Base-by-base conservation (phyloP, 2,888 invertebrate genomes). In the Pemphredon lugubris region DNA sequence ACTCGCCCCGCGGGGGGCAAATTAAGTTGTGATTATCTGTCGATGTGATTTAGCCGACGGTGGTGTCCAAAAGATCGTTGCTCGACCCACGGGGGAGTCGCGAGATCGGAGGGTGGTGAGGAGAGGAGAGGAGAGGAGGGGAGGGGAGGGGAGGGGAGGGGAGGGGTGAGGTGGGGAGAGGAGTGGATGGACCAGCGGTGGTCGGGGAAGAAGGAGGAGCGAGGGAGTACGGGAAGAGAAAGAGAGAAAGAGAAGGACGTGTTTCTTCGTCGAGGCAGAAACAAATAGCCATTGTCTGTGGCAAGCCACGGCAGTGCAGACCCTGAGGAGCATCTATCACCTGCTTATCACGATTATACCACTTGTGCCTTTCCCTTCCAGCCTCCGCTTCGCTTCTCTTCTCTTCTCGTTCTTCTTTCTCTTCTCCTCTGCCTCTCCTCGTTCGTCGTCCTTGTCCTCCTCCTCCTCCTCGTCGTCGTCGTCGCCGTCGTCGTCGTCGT, bases 291-390 rank as follows among this genome's bases (percentile, higher is more conserved):
- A 89, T 89, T 88, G 88, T 89, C 87, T 86, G 86, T 76, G 77
- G 80, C 75, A 77, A 77, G 85, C 75, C 78, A 84, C 83, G 84
- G 84, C 86, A 82, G 84, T 86, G 86, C 85, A 77, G 83, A 82
- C 85, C 85, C 87, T 81, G 82, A 86, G 86, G 84, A 84, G 87
- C 88, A 89, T 89, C 88, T 89, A 89, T 89, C 89, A 89, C 89
- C 87, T 88, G 89, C 89, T 89, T 89, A 89, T 89, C 89, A 89
- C 85, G 89, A 89, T 89, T 88, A 89, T 89, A 88, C 89, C 86
- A 87, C 89, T 88, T 84, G 84, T 79, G 82, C 79, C 81, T 75
- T 77, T 83, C 81, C 75, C 79, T 79, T 77, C 79, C 77, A 79
- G 68, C 71, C 79, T 54, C 71, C 61, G 54, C 61, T 64, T 58